Percentiles rank a stretch among this genome's conserved stretches.
These are phyloP conservation scores for Mimachlamys varia DNA, from an alignment of 2,888 invertebrate genomes.

Conservation along the genomic window DNA sequence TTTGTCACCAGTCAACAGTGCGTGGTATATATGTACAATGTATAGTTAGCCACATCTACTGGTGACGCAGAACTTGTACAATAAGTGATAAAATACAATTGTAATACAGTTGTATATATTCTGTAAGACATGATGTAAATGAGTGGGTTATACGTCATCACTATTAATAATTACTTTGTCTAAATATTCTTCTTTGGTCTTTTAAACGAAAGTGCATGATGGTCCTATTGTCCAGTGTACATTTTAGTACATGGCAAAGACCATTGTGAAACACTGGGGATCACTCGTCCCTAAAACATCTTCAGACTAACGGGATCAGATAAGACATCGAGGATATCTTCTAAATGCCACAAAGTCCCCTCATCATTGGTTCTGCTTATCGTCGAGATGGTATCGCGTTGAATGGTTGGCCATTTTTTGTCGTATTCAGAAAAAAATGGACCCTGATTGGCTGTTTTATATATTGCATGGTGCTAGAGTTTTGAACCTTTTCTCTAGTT, in stretches of 20 bases:
- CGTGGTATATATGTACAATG: too few species aligned
- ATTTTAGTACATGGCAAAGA: background rate
- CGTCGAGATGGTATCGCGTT: background rate
- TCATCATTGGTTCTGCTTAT: background rate
- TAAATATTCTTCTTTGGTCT: too few species aligned
- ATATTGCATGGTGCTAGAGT: background rate
- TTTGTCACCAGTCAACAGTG: too few species aligned
- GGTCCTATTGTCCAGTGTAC: too few species aligned
- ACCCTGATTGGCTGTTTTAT: background rate
- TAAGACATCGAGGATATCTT: background rate
- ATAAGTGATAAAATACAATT: too few species aligned
- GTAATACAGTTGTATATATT: too few species aligned
- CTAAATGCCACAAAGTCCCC: background rate
- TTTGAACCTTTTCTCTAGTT: background rate
- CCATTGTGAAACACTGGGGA: background rate
- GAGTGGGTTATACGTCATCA: too few species aligned
- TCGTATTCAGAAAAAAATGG: background rate
- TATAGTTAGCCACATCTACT: too few species aligned
- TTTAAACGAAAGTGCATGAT: too few species aligned
- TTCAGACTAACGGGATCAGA: background rate
- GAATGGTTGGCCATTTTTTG: background rate
- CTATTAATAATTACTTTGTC: too few species aligned
- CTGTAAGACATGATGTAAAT: too few species aligned
- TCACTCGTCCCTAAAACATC: background rate
- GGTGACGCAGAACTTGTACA: too few species aligned